Evolutionary conservation across 2,113 vertebrate genomes (phyloP).

Genomic region (Solenodon paradoxus): DNA sequence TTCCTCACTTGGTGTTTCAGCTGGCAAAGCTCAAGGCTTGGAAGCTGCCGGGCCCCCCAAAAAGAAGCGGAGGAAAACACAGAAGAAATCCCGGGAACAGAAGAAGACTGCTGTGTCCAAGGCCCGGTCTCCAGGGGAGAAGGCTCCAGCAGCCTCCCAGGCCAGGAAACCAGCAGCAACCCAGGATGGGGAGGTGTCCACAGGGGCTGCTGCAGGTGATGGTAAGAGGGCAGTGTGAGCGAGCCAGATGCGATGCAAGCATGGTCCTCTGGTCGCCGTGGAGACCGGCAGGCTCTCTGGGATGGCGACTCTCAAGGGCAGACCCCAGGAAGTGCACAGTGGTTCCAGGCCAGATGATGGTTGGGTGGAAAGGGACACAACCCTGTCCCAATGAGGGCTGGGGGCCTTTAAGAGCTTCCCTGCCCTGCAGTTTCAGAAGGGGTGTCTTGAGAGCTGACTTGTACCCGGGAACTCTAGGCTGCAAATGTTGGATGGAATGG

Average conservation of each 20-base stretch:
- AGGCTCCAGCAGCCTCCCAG: not conserved
- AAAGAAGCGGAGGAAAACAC: slow-evolving; percentile 86
- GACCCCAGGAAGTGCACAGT: fast-evolving
- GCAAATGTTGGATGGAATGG: not conserved
- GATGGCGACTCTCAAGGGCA: too few species aligned
- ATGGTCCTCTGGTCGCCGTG: too few species aligned
- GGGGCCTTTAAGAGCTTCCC: not conserved
- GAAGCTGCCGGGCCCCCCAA: slow-evolving; percentile 71
- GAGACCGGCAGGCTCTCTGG: too few species aligned
- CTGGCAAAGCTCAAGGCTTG: slow-evolving; percentile 60
- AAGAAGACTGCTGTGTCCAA: not conserved
- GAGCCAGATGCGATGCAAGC: fast-evolving
- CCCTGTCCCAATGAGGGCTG: not conserved
- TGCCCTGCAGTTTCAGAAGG: too few species aligned
- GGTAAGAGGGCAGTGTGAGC: not conserved
- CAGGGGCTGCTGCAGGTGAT: not conserved
- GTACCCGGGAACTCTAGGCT: not conserved
- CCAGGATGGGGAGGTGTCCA: not conserved
- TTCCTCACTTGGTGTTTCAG: slow-evolving; percentile 66
- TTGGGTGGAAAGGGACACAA: not conserved
- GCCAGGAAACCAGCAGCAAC: not conserved
- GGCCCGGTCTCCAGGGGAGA: not conserved
- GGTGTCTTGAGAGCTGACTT: fast-evolving
- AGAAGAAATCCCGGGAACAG: slow-evolving; percentile 66
- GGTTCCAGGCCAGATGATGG: not conserved